Conservation (phyloP, 92 coral and sea anemone genomes). For the Porites cylindrica region DNA sequence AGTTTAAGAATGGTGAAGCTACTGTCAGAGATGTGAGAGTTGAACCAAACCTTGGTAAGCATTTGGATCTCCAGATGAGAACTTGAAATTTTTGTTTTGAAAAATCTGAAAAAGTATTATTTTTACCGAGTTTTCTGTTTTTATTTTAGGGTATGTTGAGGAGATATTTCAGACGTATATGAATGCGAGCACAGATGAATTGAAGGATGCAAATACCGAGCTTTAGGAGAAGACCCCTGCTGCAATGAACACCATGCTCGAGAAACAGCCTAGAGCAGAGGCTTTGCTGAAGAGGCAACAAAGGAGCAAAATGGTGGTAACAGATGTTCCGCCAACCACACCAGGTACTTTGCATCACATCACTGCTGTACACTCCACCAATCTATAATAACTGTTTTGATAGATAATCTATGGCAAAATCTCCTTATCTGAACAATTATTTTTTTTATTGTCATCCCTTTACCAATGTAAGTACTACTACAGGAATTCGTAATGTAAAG, state of each 20-base stretch:
- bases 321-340: no score
- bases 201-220: neutral
- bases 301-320: no score
- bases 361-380: no score
- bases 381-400: no score
- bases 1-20: constrained; percentile 40
- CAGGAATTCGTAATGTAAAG: no score
- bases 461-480: no score
- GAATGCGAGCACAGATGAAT: constrained; percentile 2
- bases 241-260: constrained; percentile 21
- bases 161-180: neutral
- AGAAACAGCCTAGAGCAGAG: constrained; percentile 15
- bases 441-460: no score
- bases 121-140: no score
- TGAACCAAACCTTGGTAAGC: constrained; percentile 33
- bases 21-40: constrained; percentile 40
- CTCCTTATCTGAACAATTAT: no score
- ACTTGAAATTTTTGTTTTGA: neutral
- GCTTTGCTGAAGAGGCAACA: neutral
- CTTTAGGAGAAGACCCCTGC: constrained; percentile 12
- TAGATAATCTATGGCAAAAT: no score
- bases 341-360: no score
- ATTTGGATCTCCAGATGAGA: neutral
- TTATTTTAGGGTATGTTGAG: neutral
- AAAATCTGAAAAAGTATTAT: neutral